These are phyloP conservation scores for Tragopan temminckii DNA, from an alignment of 2,797 vertebrate genomes.

Conservation along the genomic window DNA sequence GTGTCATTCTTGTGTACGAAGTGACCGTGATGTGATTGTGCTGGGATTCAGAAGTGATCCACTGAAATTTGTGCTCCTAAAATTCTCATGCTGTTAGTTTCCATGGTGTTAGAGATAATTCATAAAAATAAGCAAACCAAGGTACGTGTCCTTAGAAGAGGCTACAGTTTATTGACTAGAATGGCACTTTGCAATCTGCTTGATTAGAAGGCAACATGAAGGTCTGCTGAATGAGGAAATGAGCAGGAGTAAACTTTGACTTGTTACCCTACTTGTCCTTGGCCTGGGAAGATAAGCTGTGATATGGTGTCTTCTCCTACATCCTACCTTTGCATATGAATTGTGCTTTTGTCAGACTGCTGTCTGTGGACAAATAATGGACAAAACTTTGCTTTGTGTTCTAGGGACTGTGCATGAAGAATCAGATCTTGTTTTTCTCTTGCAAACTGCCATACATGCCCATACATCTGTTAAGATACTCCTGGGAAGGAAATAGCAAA, in stretches of 20 bases:
- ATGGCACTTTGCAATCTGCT: not conserved
- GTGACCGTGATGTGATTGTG: not conserved
- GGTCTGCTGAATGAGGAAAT: not conserved
- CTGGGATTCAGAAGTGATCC: not conserved
- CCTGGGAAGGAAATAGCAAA: not conserved
- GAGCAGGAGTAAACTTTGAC: not conserved
- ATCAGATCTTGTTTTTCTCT: not conserved
- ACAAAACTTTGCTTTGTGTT: not conserved
- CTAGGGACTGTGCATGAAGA: not conserved
- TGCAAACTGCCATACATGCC: not conserved
- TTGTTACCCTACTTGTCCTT: not conserved
- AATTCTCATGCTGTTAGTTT: not conserved
- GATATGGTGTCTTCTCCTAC: not conserved
- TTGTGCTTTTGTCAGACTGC: not conserved
- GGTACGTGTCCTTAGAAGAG: not conserved
- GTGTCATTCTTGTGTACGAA: not conserved
- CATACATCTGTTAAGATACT: not conserved
- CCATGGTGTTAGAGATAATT: not conserved
- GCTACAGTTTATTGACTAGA: not conserved
- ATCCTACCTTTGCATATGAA: fast-evolving
- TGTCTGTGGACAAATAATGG: fast-evolving
- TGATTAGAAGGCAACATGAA: not conserved
- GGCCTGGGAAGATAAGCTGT: not conserved
- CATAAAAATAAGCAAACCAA: not conserved
- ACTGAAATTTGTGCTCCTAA: not conserved